A percentile compares a stretch with the other conserved stretches of the same genome.
These are phyloP conservation scores for Haliclona indistincta DNA, from an alignment of 37 sponge, comb jelly and placozoan genomes.

Conservation along the genomic window DNA sequence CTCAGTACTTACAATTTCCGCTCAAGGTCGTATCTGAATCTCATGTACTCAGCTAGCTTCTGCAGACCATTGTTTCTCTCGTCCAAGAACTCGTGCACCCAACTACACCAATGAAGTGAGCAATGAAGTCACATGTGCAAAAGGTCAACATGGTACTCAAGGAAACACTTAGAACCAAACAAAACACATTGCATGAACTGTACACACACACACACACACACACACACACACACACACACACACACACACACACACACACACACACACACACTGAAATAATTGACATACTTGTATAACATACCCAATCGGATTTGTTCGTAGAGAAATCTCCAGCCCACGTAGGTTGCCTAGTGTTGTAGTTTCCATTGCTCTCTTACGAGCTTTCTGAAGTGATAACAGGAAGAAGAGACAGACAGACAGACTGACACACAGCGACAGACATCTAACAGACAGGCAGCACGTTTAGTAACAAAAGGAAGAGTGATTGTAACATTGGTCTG, in stretches of 20 bases:
- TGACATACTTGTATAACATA: constrained; percentile 19
- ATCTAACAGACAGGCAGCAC: too few relatives aligned
- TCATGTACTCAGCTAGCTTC: constrained; percentile 67
- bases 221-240: constrained; percentile 30
- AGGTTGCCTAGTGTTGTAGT: constrained; percentile 30
- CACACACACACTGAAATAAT: constrained; percentile 16
- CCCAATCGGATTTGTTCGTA: constrained; percentile 71
- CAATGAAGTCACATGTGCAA: neutral
- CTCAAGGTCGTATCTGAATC: constrained; percentile 42
- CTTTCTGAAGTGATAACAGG: constrained; percentile 4
- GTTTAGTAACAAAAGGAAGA: too few relatives aligned
- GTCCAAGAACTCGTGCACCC: constrained; percentile 80
- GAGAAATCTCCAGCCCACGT: constrained; percentile 68
- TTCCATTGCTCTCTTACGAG: constrained; percentile 37
- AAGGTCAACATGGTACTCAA: neutral
- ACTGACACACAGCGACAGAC: too few relatives aligned
- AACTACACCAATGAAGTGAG: constrained; percentile 21
- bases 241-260: constrained; percentile 36
- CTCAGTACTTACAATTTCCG: neutral
- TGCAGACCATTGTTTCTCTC: constrained; percentile 65
- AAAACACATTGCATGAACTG: neutral
- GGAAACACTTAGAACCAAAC: constrained; percentile 22
- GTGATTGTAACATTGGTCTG: too few relatives aligned
- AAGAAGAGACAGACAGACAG: too few relatives aligned
- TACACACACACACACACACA: neutral